These are phyloP conservation scores for Neodiprion pinetum DNA, from an alignment of 1,140 invertebrate species.

Conservation along the genomic window DNA sequence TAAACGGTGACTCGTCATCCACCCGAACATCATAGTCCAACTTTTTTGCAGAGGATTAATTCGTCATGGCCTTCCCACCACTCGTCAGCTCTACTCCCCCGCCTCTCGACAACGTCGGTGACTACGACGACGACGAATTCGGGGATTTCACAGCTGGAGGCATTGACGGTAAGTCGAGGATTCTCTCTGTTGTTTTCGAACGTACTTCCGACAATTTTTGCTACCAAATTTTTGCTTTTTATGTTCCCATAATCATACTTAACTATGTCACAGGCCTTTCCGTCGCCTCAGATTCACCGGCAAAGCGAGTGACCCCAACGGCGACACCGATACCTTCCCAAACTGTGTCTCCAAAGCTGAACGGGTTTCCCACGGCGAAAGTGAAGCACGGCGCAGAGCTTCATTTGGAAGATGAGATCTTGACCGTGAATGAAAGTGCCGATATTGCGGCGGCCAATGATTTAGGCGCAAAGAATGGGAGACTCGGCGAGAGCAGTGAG, in stretches of 20 bases:
- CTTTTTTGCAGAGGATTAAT: background rate
- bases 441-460: conserved; percentile 31
- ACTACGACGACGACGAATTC: conserved; percentile 70
- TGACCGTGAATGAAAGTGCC: conserved; percentile 49
- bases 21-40: too few species aligned
- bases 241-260: conserved; percentile 7
- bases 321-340: conserved; percentile 44
- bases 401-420: conserved; percentile 42
- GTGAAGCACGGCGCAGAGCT: background rate
- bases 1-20: too few species aligned
- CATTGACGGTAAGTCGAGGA: conserved; percentile 53
- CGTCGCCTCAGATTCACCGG: conserved; percentile 59
- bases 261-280: conserved; percentile 53
- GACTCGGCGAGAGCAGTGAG: conserved; percentile 38
- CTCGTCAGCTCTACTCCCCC: conserved; percentile 70
- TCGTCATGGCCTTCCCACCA: conserved; percentile 63
- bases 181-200: conserved; percentile 13
- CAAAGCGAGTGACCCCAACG: conserved; percentile 46
- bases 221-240: background rate
- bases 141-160: conserved; percentile 65
- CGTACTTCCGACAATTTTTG: conserved; percentile 8
- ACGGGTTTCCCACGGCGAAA: conserved; percentile 31
- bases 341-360: conserved; percentile 47
- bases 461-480: conserved; percentile 44
- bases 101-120: conserved; percentile 65